Base-by-base conservation (phyloP, 92 coral and sea anemone genomes). In the Isaurus tuberculatus region DNA sequence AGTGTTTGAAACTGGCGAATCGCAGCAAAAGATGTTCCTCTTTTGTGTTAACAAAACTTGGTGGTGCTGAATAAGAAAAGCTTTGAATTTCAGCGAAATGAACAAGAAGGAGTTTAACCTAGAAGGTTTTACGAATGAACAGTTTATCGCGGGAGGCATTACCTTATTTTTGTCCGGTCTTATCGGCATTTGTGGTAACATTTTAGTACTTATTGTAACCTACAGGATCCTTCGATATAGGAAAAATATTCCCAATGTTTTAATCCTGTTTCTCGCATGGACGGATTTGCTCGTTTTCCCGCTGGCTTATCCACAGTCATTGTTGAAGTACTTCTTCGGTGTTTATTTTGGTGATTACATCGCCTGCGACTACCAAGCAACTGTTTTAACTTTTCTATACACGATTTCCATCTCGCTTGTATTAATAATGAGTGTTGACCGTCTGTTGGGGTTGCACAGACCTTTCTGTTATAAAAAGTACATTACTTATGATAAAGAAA, bases 291-390 rank as follows among this genome's bases (percentile, higher is more conserved):
- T 96, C 2, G 89, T 90, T 9, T 92, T 94, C 55, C 94, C 93
- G 8, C 71, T 94, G 0, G 92, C 89, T 11, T 96, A 94, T 36
- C 97, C 96, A n/a, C 99, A 92, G 65, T 87, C 98, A 14, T 65
- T 96, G 75, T 65, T 96, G 16, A 91, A 91, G 74, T 96, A 96
- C 70, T 91, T 96, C 40, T 84, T 87, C 43, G 98, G 95, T 19
- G 31, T 86, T 4, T 92, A 92, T 53, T 85, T 86, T n/a, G 97
- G 94, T 14, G 90, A 92, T 66, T 92, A 92, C 84, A 83, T 90
- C 25, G 94, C 89, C 49, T 96, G 99, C 34, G 93, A 96, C 83
- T 96, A 88, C 65, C 99, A 96, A 49, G 99, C 93, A 2, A 89
- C 97, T 0, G 75, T 87, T 49, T 72, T 96, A 17, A 91, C 94